Evolutionary conservation across 1,140 invertebrate species (phyloP).

Genomic region (Drosophila kikkawai): DNA sequence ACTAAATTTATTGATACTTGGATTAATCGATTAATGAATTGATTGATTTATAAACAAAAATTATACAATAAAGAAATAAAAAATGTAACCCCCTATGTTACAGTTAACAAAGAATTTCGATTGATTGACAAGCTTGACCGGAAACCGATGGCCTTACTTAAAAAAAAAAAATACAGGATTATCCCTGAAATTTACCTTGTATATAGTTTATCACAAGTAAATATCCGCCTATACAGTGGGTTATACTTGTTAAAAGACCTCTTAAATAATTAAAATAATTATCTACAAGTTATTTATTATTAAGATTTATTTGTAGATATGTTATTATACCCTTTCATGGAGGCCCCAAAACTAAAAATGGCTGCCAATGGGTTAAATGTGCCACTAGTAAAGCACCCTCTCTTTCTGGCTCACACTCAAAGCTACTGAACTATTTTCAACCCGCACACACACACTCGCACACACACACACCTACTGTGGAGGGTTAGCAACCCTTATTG

Average conservation of each 20-base stretch:
- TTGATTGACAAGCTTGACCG: background rate
- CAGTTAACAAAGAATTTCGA: conserved; percentile 1
- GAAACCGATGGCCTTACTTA: too few relatives aligned
- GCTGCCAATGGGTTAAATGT: conserved; percentile 50
- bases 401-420: conserved; percentile 18
- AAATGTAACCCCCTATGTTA: background rate
- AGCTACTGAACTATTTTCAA: conserved; percentile 30
- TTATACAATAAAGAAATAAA: background rate
- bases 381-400: background rate
- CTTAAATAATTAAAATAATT: background rate
- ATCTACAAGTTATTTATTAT: background rate
- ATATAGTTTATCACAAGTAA: background rate
- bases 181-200: background rate
- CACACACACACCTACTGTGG: conserved; percentile 1
- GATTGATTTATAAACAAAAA: background rate
- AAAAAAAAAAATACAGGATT: background rate
- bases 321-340: background rate
- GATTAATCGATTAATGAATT: background rate
- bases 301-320: background rate
- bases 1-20: background rate
- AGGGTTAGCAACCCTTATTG: conserved; percentile 46
- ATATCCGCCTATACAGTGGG: background rate
- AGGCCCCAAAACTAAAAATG: conserved; percentile 29
- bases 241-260: too few relatives aligned
- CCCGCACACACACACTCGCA: conserved; percentile 18